Percentiles rank a stretch among this genome's conserved stretches.
phyloP scores from a whole-genome alignment of 30 jellyfish, hydroid and myxozoan species.

The Haliclystus octoradiatus region DNA sequence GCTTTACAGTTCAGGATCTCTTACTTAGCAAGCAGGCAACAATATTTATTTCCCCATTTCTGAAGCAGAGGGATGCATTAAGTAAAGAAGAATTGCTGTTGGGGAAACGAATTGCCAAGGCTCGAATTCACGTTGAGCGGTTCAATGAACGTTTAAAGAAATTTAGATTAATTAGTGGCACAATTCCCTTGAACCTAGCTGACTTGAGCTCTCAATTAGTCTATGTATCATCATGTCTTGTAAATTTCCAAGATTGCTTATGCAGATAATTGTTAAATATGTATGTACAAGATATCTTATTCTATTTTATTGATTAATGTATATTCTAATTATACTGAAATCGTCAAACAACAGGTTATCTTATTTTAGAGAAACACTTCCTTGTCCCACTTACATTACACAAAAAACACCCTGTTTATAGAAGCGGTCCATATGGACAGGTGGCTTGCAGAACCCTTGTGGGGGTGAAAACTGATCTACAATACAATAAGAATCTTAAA shows the following conservation, averaged over 20 bases:
- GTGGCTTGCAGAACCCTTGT: too few relatives aligned
- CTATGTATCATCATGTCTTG: conserved; percentile 38
- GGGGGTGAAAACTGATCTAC: too few relatives aligned
- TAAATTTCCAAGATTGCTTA: conserved; percentile 30
- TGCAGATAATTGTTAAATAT: conserved; percentile 35
- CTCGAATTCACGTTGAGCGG: conserved; percentile 72
- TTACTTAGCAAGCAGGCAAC: conserved; percentile 58
- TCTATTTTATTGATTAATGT: too few relatives aligned
- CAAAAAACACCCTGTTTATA: too few relatives aligned
- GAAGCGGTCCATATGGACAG: too few relatives aligned
- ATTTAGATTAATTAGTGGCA: conserved; percentile 32
- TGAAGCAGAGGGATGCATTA: conserved; percentile 30
- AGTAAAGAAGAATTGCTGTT: conserved; percentile 51
- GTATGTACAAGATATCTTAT: too few relatives aligned
- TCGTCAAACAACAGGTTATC: too few relatives aligned
- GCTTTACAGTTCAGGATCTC: conserved; percentile 68
- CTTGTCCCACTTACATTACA: too few relatives aligned
- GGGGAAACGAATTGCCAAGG: conserved; percentile 64
- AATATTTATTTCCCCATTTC: conserved; percentile 60
- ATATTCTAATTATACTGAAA: too few relatives aligned
- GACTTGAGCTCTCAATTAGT: conserved; percentile 75
- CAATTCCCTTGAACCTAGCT: conserved; percentile 48
- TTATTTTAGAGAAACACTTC: too few relatives aligned
- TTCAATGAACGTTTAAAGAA: conserved; percentile 72
- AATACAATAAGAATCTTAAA: too few relatives aligned